phyloP scores from a whole-genome alignment of 2,797 vertebrate species.

The Dipus sagitta region DNA sequence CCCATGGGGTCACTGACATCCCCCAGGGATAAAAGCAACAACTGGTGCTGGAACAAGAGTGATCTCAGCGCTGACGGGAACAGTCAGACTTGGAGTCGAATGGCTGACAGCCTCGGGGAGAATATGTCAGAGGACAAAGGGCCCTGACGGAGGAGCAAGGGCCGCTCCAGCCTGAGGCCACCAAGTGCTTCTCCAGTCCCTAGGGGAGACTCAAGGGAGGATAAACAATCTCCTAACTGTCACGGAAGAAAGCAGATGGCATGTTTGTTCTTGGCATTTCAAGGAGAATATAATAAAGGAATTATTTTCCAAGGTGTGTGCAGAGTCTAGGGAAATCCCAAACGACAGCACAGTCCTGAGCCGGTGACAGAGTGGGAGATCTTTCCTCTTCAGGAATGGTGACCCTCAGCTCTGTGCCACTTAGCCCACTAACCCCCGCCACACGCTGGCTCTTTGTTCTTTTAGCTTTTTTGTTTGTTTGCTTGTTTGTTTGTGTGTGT shows the following conservation, averaged over 20 bases:
- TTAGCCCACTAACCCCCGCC: background rate
- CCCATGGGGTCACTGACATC: background rate
- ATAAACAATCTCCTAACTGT: background rate
- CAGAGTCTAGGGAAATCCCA: background rate
- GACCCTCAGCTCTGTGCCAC: background rate
- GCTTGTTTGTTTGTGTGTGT: too few relatives aligned
- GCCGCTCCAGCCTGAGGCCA: background rate
- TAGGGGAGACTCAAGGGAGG: background rate
- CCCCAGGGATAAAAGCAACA: too few relatives aligned
- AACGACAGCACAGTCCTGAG: background rate
- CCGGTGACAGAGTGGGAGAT: background rate
- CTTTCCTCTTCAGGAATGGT: background rate
- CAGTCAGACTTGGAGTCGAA: background rate
- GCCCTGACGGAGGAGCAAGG: too few relatives aligned
- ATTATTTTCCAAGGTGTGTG: background rate
- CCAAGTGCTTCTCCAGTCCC: background rate
- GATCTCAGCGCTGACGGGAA: background rate
- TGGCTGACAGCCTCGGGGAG: accelerated
- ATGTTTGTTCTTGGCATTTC: background rate
- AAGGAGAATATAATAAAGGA: background rate
- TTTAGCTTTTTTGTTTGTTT: too few relatives aligned
- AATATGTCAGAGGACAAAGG: background rate
- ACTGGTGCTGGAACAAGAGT: background rate
- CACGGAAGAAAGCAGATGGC: background rate
- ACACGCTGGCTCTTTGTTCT: too few relatives aligned